These are phyloP conservation scores for Apotomis betuletana DNA, from an alignment of 2,888 invertebrate genomes.

Conservation along the genomic window DNA sequence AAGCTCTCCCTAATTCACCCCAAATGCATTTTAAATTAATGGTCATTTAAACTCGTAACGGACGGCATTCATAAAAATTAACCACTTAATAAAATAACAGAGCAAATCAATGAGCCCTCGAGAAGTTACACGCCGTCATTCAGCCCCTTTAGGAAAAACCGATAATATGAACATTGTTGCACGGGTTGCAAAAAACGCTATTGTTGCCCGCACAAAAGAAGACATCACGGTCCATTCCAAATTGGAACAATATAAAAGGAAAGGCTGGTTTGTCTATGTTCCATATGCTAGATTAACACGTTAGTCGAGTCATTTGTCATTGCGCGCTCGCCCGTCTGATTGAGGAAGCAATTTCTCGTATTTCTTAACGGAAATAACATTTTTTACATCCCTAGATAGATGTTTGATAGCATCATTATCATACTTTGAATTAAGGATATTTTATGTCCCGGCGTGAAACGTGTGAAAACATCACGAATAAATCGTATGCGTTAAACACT, in stretches of 20 bases:
- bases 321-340: constrained; percentile 68
- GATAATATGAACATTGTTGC: constrained; percentile 66
- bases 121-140: constrained; percentile 69
- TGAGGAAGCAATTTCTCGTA: constrained; percentile 82
- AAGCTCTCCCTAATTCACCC: constrained; percentile 47
- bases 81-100: constrained; percentile 71
- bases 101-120: constrained; percentile 71
- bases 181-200: constrained; percentile 72
- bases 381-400: constrained; percentile 72
- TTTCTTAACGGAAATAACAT: constrained; percentile 78
- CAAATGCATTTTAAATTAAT: constrained; percentile 61
- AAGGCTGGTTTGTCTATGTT: constrained; percentile 71
- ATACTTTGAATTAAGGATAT: constrained; percentile 42
- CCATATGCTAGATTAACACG: constrained; percentile 81
- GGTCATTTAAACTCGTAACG: constrained; percentile 56
- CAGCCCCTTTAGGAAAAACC: constrained; percentile 64
- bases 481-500: constrained; percentile 8
- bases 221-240: constrained; percentile 72
- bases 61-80: constrained; percentile 66
- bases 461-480: constrained; percentile 21
- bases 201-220: constrained; percentile 79
- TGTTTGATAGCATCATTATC: constrained; percentile 63
- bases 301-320: constrained; percentile 79
- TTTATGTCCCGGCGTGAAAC: constrained; percentile 16
- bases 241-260: constrained; percentile 66